phyloP scores from a whole-genome alignment of 2,888 invertebrate genomes.

The Zhengitettix transpicula region DNA sequence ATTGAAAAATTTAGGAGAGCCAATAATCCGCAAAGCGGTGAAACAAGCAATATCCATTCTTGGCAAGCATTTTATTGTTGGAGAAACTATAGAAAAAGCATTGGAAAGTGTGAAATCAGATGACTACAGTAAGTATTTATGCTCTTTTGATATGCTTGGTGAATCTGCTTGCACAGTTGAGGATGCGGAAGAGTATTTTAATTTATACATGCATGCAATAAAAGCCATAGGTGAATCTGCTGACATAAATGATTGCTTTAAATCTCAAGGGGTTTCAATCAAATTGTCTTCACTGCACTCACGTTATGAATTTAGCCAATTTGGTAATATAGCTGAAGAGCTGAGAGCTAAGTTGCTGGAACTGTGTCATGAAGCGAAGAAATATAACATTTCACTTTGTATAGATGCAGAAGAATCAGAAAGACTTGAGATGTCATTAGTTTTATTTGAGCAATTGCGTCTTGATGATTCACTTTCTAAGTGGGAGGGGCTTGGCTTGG shows the following conservation, averaged over 20 bases:
- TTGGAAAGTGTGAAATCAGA: background rate
- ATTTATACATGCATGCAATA: background rate
- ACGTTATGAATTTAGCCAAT: too few species aligned
- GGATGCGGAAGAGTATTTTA: background rate
- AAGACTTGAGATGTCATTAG: background rate
- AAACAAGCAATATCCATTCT: too few species aligned
- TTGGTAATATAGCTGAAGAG: too few species aligned
- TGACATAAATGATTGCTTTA: background rate
- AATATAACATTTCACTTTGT: background rate
- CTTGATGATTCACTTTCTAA: background rate
- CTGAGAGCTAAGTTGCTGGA: too few species aligned
- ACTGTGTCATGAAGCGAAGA: background rate
- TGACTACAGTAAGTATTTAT: background rate
- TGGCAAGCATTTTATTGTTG: too few species aligned
- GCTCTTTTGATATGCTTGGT: background rate
- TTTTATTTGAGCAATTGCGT: background rate
- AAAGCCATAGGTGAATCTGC: background rate
- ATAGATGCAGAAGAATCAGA: constrained; percentile 1
- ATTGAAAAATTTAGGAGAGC: too few species aligned
- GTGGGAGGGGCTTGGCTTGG: background rate
- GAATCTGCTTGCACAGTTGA: background rate
- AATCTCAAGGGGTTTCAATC: background rate
- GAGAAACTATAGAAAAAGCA: background rate
- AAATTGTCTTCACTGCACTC: background rate
- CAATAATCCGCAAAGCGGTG: too few species aligned